Base-by-base conservation (phyloP, 2,113 vertebrate genomes). In the Salvelinus fontinalis region DNA sequence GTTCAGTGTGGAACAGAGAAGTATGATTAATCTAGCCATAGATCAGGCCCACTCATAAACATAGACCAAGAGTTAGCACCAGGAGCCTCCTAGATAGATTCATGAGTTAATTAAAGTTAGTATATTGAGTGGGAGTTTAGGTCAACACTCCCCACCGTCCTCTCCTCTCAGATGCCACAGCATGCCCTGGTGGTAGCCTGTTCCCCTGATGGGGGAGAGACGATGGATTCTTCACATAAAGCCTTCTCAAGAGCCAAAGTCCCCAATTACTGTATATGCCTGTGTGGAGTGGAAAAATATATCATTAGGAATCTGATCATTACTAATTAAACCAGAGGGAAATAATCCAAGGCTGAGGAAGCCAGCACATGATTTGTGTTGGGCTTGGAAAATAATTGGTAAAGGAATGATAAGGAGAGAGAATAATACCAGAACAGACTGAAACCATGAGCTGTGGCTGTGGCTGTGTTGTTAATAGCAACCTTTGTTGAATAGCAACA, bases 241-340 rank as follows among this genome's bases (percentile, higher is more conserved):
- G 76, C 76, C 86, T 85, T 89, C 79, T 75, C 78, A 59, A 51
- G 74, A 48, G 75, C 85, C 66, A 67, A 78, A 84, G 81, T 85
- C 70, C 31, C 80, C 83, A 91, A 90, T 92, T 90, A 44, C 39
- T 44, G 39, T 11, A 92, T 85, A 84, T 81, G 85, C 83, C 79
- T 81, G 77, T 81, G 68, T 87, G 79, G 74, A 86, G 77, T 71
- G 81, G 88, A 88, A 90, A 89, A 89, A 90, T 80, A 85, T 79
- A 83, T 87, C 79, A 92, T 92, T 84, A 91, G 86, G 73, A 88
- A 87, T 87, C 80, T 90, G 85, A 93, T 93, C 70, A 88, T 80
- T 2, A 57, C 73, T 92, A 93, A 94, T 93, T 93, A 92, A 92
- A 80, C 92, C 85, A 68, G 11, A 18, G 89, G 88, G 90, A 91